A percentile compares a stretch with the other conserved stretches of the same genome.
Conservation (phyloP, 2,888 invertebrate genomes). For the Zhuqinia jingwanae region DNA sequence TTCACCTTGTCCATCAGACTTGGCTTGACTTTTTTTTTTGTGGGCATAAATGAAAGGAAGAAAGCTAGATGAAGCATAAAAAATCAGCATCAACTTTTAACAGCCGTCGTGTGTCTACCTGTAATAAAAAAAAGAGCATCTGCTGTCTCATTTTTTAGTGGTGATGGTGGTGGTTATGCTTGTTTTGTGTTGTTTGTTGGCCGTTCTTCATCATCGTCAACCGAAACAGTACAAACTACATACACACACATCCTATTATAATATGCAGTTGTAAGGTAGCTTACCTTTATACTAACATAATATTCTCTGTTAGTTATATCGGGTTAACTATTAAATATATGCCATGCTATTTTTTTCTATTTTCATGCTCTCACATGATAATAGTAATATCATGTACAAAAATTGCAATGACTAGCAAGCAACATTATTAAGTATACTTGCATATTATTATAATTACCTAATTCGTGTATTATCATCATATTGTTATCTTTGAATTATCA, state of each 20-base stretch:
- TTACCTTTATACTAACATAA: no score
- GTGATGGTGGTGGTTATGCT: slow-evolving; percentile 17
- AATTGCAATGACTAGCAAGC: slow-evolving; percentile 17
- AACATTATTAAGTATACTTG: slow-evolving; percentile 36
- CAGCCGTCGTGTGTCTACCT: slow-evolving; percentile 64
- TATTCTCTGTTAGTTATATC: no score
- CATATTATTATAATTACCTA: slow-evolving; percentile 42
- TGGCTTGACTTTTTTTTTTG: neutral
- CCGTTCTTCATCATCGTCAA: slow-evolving; percentile 47
- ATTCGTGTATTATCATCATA: slow-evolving; percentile 3
- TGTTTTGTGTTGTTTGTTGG: no score
- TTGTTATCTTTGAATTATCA: slow-evolving; percentile 22
- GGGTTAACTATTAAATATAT: no score
- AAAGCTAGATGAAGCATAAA: slow-evolving; percentile 52
- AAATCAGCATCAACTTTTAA: slow-evolving; percentile 49
- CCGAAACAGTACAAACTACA: slow-evolving; percentile 27
- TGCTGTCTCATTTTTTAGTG: slow-evolving; percentile 59
- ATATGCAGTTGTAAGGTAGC: no score
- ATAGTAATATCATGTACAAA: slow-evolving; percentile 14
- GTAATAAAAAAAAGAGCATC: slow-evolving; percentile 55
- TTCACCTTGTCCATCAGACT: slow-evolving; percentile 54
- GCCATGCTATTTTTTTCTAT: neutral
- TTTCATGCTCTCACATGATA: neutral
- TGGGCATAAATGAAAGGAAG: neutral
- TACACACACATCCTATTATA: neutral